A percentile compares a stretch with the other conserved stretches of the same genome.
phyloP scores from a whole-genome alignment of 2,113 vertebrate genomes.

The Centrocercus urophasianus region DNA sequence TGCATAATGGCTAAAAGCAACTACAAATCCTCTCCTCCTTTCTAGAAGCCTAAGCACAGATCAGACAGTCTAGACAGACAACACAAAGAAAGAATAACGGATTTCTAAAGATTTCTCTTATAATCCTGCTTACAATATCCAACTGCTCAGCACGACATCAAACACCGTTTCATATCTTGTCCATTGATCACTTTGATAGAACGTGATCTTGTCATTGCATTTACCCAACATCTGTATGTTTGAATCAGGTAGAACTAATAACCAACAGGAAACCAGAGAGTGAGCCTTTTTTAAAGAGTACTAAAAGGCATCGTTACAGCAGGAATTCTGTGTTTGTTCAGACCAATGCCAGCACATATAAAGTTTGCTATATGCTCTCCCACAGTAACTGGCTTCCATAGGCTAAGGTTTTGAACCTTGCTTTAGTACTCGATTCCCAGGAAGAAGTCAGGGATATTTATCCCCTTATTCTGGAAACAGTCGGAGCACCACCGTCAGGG shows the following conservation, averaged over 20 bases:
- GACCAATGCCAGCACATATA: accelerated
- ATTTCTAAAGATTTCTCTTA: not conserved
- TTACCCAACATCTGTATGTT: not conserved
- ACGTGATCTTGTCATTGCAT: not conserved
- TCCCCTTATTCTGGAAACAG: not conserved
- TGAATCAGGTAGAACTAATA: not conserved
- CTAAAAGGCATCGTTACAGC: accelerated
- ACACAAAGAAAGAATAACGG: not conserved
- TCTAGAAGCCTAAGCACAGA: not conserved
- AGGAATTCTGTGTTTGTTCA: not conserved
- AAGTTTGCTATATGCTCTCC: not conserved
- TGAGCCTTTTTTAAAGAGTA: not conserved
- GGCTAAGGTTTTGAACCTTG: not conserved
- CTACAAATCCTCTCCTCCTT: not conserved
- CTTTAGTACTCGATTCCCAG: not conserved
- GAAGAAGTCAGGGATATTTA: not conserved
- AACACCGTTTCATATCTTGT: not conserved
- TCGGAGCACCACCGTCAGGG: not conserved
- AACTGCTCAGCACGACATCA: not conserved
- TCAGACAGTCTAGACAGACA: conserved; percentile 8
- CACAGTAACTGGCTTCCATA: not conserved
- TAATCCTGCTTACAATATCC: not conserved
- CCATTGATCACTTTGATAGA: not conserved
- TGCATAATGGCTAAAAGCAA: not conserved
- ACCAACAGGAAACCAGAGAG: not conserved